Conservation (phyloP, 2,797 vertebrate genomes). For the Aselliscus stoliczkanus region DNA sequence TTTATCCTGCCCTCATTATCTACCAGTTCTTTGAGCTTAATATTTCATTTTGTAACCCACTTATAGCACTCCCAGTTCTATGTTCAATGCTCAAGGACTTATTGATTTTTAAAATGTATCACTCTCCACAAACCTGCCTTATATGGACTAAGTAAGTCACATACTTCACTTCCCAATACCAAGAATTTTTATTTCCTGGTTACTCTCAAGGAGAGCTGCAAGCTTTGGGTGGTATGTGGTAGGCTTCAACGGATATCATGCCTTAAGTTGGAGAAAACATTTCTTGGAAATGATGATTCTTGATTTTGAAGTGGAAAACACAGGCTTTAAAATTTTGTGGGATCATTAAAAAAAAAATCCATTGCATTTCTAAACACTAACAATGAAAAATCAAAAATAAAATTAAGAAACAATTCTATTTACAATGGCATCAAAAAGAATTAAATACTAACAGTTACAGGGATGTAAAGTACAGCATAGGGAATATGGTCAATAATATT, state of each 20-base stretch:
- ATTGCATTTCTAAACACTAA: not conserved
- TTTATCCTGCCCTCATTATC: not conserved
- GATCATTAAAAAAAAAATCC: not conserved
- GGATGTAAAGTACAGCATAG: no score
- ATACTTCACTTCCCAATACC: not conserved
- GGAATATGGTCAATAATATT: no score
- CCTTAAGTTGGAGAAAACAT: not conserved
- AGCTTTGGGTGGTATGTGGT: not conserved
- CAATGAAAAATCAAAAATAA: not conserved
- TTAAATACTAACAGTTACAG: not conserved
- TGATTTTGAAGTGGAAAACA: not conserved
- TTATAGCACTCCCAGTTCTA: not conserved
- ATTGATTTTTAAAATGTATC: not conserved
- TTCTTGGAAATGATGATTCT: conserved; percentile 1
- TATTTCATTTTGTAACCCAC: not conserved
- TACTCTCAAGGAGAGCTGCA: not conserved
- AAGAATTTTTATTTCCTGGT: not conserved
- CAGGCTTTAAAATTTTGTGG: not conserved
- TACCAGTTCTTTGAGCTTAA: not conserved
- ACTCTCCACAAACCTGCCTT: not conserved
- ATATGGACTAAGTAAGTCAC: not conserved
- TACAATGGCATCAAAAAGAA: not conserved
- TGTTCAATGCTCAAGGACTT: not conserved
- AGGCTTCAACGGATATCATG: not conserved
- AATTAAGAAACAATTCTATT: not conserved